Evolutionary conservation across 2,888 invertebrate species (phyloP).

Genomic region (Notodonta ziczac): DNA sequence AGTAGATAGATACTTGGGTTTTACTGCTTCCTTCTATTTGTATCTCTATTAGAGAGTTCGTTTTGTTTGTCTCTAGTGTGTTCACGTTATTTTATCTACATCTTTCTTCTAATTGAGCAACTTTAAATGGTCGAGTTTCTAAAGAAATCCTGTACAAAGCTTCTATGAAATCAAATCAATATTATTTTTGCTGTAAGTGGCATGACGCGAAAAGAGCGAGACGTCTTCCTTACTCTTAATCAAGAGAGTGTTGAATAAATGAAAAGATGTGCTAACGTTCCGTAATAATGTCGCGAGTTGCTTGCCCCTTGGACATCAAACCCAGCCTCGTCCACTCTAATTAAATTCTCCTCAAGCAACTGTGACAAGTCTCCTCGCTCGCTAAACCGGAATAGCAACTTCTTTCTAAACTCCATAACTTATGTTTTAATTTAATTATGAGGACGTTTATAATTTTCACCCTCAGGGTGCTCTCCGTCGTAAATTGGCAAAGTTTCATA

Average conservation of each 20-base stretch:
- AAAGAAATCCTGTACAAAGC: no score
- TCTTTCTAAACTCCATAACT: conserved; percentile 76
- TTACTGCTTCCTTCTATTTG: conserved; percentile 13
- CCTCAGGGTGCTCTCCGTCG: conserved; percentile 50
- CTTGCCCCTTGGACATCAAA: conserved; percentile 28
- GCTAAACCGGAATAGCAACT: conserved; percentile 65
- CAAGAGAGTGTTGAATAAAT: not conserved
- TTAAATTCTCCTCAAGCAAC: conserved; percentile 68
- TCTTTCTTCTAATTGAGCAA: not conserved
- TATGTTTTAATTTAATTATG: conserved; percentile 79
- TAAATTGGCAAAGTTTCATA: conserved; percentile 77
- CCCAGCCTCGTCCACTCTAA: conserved; percentile 44
- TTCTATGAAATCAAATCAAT: not conserved
- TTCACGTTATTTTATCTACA: not conserved
- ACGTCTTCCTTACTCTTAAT: no score
- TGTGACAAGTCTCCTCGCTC: conserved; percentile 51
- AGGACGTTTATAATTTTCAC: conserved; percentile 70
- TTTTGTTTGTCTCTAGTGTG: not conserved
- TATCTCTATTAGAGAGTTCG: not conserved
- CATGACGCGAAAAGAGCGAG: no score
- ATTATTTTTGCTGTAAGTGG: not conserved
- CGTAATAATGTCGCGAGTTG: not conserved
- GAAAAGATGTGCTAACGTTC: not conserved
- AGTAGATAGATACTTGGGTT: conserved; percentile 12
- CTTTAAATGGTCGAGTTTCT: no score